Base-by-base conservation (phyloP, 2,113 vertebrate genomes). In the Nerophis lumbriciformis region DNA sequence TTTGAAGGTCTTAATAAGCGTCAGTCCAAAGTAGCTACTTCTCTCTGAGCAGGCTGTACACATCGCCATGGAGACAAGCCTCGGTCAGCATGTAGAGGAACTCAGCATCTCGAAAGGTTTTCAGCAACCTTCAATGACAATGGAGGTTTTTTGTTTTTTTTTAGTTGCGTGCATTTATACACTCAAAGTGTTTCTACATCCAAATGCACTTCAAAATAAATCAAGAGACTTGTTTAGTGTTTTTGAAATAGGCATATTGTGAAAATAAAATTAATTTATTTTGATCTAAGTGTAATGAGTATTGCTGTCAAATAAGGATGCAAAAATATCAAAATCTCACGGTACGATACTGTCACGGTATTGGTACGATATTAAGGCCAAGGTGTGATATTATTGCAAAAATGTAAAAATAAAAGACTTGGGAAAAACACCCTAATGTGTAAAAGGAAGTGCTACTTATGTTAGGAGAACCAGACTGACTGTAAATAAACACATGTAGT, bases 71-170 rank as follows among this genome's bases (percentile, higher is more conserved):
- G 15, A 88, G 75, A 75, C 89, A 90, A 38, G 80, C 89, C 70
- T 91, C 90, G 54, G 87, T 88, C 72, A 92, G 55, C 80, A 88
- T 73, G 62, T 89, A 91, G 12, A 92, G 69, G 21, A 66, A 81
- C 59, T 87, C 82, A 0, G 63, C 37, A 45, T 90, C 89, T 77
- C 75, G 71, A 15, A 90, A 90, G 28, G 73, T 82, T 70, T 68
- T 73, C 49, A 88, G 65, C 11, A 92, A 68, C 75, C 90, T 92
- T 80, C 4, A 6, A 72, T 39, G 53, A 59, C 39, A 36, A 64
- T 53, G 5, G 59, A 8, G n/a, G 8, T 10, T 36, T 48, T 47
- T 48, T 56, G 10, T 36, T 48, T 47, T 15, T 1, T 56, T 59
- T 8, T 47, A 42, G 55, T 44, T 13, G n/a, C 9, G 9, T 7